phyloP scores from a whole-genome alignment of 1,140 invertebrate genomes.

The Ladona fulva region DNA sequence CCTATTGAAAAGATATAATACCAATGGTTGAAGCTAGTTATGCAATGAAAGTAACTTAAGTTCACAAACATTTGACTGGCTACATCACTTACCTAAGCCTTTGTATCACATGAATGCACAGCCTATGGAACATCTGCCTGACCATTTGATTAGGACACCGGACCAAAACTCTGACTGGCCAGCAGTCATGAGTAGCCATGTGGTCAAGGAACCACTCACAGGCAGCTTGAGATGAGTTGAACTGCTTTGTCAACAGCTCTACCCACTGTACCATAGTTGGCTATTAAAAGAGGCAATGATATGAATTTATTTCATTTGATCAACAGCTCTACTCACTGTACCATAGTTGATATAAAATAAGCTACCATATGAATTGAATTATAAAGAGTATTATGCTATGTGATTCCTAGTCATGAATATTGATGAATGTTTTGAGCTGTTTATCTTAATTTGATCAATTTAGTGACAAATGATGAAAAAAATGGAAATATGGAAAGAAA shows the following conservation, averaged over 20 bases:
- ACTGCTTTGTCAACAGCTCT: slow-evolving; percentile 87
- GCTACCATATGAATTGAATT: slow-evolving; percentile 3
- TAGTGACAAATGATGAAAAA: no score
- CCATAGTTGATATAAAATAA: slow-evolving; percentile 67
- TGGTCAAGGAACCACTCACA: slow-evolving; percentile 88
- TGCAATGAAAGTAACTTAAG: no score
- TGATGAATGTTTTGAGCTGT: no score
- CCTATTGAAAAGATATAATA: background rate
- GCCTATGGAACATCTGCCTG: slow-evolving; percentile 84
- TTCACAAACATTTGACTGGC: background rate
- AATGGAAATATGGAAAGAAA: no score
- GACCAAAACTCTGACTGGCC: slow-evolving; percentile 89
- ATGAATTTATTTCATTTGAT: slow-evolving; percentile 55
- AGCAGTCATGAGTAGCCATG: slow-evolving; percentile 88
- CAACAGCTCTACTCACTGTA: slow-evolving; percentile 89
- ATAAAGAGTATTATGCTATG: no score
- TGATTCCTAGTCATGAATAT: no score
- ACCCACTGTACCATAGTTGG: slow-evolving; percentile 96
- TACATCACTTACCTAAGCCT: slow-evolving; percentile 53
- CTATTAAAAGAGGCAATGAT: slow-evolving; percentile 33
- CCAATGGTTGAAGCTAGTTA: no score
- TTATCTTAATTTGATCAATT: no score
- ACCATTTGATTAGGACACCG: slow-evolving; percentile 95
- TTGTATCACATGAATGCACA: slow-evolving; percentile 90
- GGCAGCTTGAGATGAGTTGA: slow-evolving; percentile 79